These are phyloP conservation scores for Macrotrachela quadricornifera DNA, from an alignment of 1,140 invertebrate species.

Conservation along the genomic window DNA sequence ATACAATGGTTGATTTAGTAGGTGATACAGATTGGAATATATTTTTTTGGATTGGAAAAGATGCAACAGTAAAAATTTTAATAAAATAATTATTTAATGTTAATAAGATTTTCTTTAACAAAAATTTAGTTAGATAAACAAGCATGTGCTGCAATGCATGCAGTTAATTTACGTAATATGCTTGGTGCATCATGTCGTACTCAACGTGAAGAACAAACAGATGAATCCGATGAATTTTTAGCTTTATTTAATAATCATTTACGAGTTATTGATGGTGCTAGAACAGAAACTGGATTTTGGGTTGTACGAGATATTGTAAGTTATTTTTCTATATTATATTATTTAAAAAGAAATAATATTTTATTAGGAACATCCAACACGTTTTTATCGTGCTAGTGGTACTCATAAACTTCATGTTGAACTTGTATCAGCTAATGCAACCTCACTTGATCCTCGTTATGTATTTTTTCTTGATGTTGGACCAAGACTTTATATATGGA, in stretches of 20 bases:
- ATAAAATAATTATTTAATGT: no score
- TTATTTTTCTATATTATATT: conserved; percentile 5
- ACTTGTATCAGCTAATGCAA: conserved; percentile 41
- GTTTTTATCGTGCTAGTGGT: background rate
- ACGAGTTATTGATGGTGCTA: conserved; percentile 59
- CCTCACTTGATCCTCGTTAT: conserved; percentile 63
- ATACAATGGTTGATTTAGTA: conserved; percentile 62
- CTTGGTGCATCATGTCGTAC: conserved; percentile 84
- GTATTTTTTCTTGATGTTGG: conserved; percentile 79
- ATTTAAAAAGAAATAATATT: conserved; percentile 3
- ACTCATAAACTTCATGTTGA: conserved; percentile 65
- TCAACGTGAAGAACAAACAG: conserved; percentile 81
- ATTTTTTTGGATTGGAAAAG: conserved; percentile 94
- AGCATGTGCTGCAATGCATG: conserved; percentile 94
- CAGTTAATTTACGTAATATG: conserved; percentile 85
- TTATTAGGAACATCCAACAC: conserved; percentile 9
- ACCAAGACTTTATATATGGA: conserved; percentile 67
- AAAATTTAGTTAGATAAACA: conserved; percentile 64
- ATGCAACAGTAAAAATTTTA: conserved; percentile 45
- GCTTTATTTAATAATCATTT: conserved; percentile 72
- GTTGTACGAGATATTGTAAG: conserved; percentile 72
- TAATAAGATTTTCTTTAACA: no score
- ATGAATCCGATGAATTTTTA: conserved; percentile 87
- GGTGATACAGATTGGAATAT: conserved; percentile 76
- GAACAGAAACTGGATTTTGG: conserved; percentile 86